Percentiles rank a stretch among this genome's conserved stretches.
phyloP scores from a whole-genome alignment of 2,797 vertebrate species.

The Philypnodon macrostomus region DNA sequence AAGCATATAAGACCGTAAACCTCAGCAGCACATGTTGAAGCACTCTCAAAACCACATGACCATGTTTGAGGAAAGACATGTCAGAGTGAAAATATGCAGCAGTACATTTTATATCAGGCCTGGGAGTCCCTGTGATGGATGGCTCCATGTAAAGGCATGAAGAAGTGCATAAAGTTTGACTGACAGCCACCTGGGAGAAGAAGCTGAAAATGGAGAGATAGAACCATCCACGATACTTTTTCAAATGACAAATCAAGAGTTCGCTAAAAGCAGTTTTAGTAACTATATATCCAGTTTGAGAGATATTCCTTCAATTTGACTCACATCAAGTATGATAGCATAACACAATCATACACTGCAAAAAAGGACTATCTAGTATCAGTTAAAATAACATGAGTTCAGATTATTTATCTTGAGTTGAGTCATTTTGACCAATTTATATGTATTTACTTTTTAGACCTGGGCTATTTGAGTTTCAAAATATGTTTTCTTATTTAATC shows the following conservation, averaged over 20 bases:
- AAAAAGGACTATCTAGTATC: no score
- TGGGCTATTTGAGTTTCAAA: no score
- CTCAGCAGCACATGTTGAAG: background rate
- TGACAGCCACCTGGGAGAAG: conserved; percentile 10
- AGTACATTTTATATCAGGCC: conserved; percentile 9
- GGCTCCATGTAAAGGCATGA: conserved; percentile 2
- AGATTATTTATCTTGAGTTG: no score
- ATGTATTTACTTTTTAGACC: no score
- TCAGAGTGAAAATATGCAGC: conserved; percentile 7
- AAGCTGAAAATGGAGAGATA: conserved; percentile 6
- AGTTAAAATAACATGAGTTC: no score
- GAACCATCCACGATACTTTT: conserved; percentile 1
- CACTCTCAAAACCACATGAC: background rate
- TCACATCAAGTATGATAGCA: no score
- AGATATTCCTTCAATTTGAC: no score
- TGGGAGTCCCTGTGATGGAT: conserved; percentile 9
- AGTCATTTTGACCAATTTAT: no score
- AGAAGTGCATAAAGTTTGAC: conserved; percentile 12
- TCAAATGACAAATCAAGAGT: conserved; percentile 7
- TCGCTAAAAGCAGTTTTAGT: no score
- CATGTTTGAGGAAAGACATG: conserved; percentile 1
- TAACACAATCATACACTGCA: no score
- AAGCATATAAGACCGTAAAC: background rate
- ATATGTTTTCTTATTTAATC: no score
- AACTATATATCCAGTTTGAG: no score